Evolutionary conservation across 23 tunicate genomes (phyloP).

Genomic region (Trididemnum nubilum): DNA sequence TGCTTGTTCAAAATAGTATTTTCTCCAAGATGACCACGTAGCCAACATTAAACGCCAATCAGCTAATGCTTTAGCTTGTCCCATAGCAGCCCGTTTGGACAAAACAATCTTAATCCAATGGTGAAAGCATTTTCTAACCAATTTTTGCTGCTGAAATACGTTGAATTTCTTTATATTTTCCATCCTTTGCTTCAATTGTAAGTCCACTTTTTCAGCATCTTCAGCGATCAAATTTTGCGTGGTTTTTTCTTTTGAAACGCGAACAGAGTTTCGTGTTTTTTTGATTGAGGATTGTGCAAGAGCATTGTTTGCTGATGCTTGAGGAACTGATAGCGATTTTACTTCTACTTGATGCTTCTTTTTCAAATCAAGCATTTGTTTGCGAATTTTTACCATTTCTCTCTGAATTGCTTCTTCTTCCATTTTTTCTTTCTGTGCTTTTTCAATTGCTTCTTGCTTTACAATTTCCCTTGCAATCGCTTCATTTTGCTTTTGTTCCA

Average conservation of each 20-base stretch:
- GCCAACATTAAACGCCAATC: constrained; percentile 58
- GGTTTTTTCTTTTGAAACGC: background rate
- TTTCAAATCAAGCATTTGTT: constrained; percentile 56
- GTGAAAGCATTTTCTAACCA: constrained; percentile 23
- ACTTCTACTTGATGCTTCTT: constrained; percentile 24
- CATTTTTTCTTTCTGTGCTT: constrained; percentile 29
- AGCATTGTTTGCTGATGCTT: background rate
- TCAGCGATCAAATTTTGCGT: background rate
- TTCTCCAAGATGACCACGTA: constrained; percentile 71
- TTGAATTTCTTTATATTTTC: constrained; percentile 19
- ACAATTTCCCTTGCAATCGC: constrained; percentile 36
- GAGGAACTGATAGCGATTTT: background rate
- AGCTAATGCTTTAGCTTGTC: constrained; percentile 75
- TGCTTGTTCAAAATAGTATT: constrained; percentile 33
- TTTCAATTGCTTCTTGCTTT: constrained; percentile 30
- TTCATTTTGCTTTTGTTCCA: constrained; percentile 37
- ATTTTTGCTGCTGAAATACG: constrained; percentile 14
- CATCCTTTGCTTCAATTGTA: background rate
- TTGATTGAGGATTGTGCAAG: background rate
- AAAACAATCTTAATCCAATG: constrained; percentile 64
- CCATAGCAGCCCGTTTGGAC: constrained; percentile 47
- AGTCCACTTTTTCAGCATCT: background rate
- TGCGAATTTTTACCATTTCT: constrained; percentile 66
- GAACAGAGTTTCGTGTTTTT: background rate
- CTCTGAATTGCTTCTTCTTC: constrained; percentile 73